Base-by-base conservation (phyloP, 2,113 vertebrate species). In the Romanogobio albipinnatus region DNA sequence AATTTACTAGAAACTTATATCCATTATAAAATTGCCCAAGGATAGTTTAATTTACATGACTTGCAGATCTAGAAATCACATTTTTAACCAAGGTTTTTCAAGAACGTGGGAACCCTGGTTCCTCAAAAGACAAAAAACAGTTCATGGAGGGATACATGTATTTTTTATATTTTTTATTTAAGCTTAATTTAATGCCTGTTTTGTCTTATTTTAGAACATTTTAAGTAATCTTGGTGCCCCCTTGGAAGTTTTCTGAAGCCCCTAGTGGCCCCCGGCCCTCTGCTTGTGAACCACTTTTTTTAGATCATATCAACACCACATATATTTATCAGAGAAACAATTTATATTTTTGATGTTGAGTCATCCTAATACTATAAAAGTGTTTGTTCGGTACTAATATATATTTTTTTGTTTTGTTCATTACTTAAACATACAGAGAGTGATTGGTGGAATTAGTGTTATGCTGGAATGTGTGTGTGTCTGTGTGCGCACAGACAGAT, bases 401-500 rank as follows among this genome's bases (percentile, higher is more conserved):
- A 68, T 9, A 36, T 5, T 1, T 17, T 56, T 70, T 9, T 29
- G 3, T 5, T 6, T 39, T 7, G 6, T 29, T 62, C 29, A 39
- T 68, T 9, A 22, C 33, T 70, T 39, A 10, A 2, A 61, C 3
- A 1, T 39, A 19, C 17, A 71, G 64, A 82, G 11, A 15, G 62
- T 33, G 47, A 56, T 36, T 13, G 79, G 19, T 70, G 10, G 17
- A 0, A 9, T n/a, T 71, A 39, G 29, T 71, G 47, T 36, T 71
- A 33, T 71, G 47, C 29, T 70, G 29, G 47, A 33, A 59, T 45
- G 62, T 45, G 47, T 17, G 17, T 70, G 45, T 81, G 61, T 47
- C 36, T 75, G 36, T 76, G 13, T 61, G 74, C 19, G 29, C 10
- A 1, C 43, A 13, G 39, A 76, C 71, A 51, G 77, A 84, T 76